These are phyloP conservation scores for Choreutis nemorana DNA, from an alignment of 2,888 invertebrate genomes.

Conservation along the genomic window DNA sequence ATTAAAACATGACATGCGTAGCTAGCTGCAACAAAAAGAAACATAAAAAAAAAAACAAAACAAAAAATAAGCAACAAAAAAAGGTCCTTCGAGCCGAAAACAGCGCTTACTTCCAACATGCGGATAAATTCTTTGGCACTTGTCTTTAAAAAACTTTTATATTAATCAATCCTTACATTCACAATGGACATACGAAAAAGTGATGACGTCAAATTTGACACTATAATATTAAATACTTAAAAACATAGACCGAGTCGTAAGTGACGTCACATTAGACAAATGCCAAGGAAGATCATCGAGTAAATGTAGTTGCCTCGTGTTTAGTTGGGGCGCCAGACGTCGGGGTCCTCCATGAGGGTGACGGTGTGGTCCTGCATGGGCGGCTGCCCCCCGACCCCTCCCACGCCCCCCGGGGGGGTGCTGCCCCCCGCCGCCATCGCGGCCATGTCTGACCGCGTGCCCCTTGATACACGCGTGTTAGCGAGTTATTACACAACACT, in stretches of 20 bases:
- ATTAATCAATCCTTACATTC: too few species aligned
- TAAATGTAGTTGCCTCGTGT: conserved; percentile 21
- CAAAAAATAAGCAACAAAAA: conserved; percentile 8
- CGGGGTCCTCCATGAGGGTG: conserved; percentile 91
- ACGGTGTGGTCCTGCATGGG: conserved; percentile 71
- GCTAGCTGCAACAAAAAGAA: not conserved
- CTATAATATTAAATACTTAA: conserved; percentile 6
- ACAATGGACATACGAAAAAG: too few species aligned
- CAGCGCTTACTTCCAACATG: too few species aligned
- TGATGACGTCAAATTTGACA: too few species aligned
- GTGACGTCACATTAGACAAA: conserved; percentile 8
- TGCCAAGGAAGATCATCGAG: conserved; percentile 20
- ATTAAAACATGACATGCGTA: too few species aligned
- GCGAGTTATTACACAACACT: too few species aligned
- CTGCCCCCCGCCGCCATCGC: conserved; percentile 76
- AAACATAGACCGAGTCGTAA: too few species aligned
- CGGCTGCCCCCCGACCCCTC: conserved; percentile 49
- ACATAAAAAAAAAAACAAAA: conserved; percentile 8
- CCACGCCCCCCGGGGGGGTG: conserved; percentile 65
- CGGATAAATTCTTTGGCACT: too few species aligned
- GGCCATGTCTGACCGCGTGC: conserved; percentile 84
- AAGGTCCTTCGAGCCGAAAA: conserved; percentile 14
- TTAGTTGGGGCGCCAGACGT: conserved; percentile 94
- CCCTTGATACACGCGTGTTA: too few species aligned
- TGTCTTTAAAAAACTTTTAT: too few species aligned